Base-by-base conservation (phyloP, 2,113 vertebrate genomes). In the Etheostoma cragini region DNA sequence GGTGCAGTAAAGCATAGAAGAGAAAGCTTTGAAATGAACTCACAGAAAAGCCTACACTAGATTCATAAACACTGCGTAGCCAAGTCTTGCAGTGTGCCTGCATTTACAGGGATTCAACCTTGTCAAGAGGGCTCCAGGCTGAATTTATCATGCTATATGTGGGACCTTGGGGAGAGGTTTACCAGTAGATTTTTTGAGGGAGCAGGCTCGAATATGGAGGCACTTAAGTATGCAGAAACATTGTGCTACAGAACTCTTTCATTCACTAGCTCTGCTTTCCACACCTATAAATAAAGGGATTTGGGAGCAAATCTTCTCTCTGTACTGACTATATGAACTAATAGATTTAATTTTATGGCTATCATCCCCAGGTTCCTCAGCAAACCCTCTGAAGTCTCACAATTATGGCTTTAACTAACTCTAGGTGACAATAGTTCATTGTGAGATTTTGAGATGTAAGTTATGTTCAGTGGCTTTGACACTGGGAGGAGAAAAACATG, bases 131-230 rank as follows among this genome's bases (percentile, higher is more conserved):
- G 82, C 82, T 88, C 72, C 80, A 79, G 82, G 78, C 79, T 65
- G 81, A 91, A 93, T 93, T 81, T 91, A 93, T 92, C 90, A 87
- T 86, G 78, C 86, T 54, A 62, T 75, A 81, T 73, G 82, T 68
- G 17, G 87, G 92, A 93, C 92, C 93, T 92, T 93, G 89, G 86
- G 84, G 78, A 84, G 63, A 86, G 86, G 75, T 87, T 91, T 90
- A 86, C 86, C 69, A 76, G 86, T 87, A 89, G 64, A 82, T 77
- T 79, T 86, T 50, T 77, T 58, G 71, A 73, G 60, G 69, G 67
- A 76, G 77, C 70, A 12, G 35, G 14, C 42, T 54, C 75, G 67
- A 71, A 80, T 77, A 72, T 60, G 74, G 46, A 71, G 76, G 26
- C 63, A 72, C 70, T 82, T 84, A 61, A 80, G 58, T 57, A 84